Evolutionary conservation across 2,888 invertebrate genomes (phyloP), one percentile per base, ranked within the genome.

Genomic region (Cerceris rybyensis): DNA sequence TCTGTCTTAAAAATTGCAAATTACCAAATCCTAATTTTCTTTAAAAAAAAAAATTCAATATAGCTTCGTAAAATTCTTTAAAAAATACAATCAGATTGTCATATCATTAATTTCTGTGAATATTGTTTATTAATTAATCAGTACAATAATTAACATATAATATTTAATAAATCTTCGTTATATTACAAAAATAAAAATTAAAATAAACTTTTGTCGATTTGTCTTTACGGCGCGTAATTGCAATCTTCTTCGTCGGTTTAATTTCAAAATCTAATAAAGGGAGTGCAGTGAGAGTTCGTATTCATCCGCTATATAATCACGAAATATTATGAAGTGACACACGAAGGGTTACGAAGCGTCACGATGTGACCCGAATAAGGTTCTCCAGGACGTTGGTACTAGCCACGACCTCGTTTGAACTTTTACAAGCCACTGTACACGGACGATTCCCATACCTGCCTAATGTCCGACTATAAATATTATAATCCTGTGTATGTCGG

Each of bases 381-480:
- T 67, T 66, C 76, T 39, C 43, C 66, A 70, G 60, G 69, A 76
- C 70, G 65, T 73, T 73, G 58, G 66, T 67, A 64, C 42, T 52
- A 61, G 70, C 67, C 68, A 73, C 80, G 82, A 82, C 77, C 77
- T 82, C 74, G 71, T 78, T 72, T 59, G 64, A 72, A 78, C 70
- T 81, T 78, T 70, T 81, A 57, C 66, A 59, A 76, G 65, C 68
- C 64, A 66, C 74, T 75, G 73, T 81, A 82, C 64, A 74, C 43
- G 54, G 66, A 70, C 69, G 78, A 80, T 76, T 87, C 84, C 77
- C 81, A 84, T 83, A 81, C 74, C 83, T 84, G 86, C 80, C 85
- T 86, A 87, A 88, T 85, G 85, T 78, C 73, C 75, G 80, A 82
- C 84, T 87, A 88, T 87, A 88, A 88, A 88, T 88, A 88, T 88